These are phyloP conservation scores for Aphelocoma californica DNA, from an alignment of 2,797 vertebrate species.

Conservation along the genomic window DNA sequence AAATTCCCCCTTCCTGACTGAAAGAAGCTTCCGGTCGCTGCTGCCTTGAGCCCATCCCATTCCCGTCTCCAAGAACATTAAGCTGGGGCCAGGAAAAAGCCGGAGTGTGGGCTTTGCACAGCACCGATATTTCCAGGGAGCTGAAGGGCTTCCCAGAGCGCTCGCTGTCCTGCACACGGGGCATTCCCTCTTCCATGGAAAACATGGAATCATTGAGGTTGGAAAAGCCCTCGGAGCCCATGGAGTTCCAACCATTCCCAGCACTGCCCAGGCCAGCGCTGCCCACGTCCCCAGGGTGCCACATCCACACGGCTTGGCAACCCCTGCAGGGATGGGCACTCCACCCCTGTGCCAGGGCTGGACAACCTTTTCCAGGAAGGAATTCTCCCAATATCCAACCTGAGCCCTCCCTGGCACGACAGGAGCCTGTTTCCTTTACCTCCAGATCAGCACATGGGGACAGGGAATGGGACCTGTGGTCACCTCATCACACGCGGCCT, in stretches of 20 bases:
- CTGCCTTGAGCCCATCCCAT: neutral
- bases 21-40: neutral
- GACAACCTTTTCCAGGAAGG: neutral
- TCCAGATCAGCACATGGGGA: neutral
- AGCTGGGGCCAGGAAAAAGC: neutral
- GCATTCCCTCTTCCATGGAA: neutral
- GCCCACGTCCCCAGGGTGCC: neutral
- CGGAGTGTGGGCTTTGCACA: accelerated
- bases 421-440: neutral
- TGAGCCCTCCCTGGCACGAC: neutral
- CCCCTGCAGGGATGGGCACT: neutral
- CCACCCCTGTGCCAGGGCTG: neutral
- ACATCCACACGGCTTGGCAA: neutral
- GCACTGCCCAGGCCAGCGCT: neutral
- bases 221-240: neutral
- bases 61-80: neutral
- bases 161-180: neutral
- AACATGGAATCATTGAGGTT: accelerated
- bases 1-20: neutral
- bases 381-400: neutral
- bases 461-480: neutral
- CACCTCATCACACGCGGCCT: neutral
- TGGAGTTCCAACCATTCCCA: neutral
- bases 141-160: neutral
- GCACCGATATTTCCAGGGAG: neutral